Evolutionary conservation across 2,888 invertebrate species (phyloP), one percentile per base, ranked within the genome.

Genomic region (Selenia dentaria): DNA sequence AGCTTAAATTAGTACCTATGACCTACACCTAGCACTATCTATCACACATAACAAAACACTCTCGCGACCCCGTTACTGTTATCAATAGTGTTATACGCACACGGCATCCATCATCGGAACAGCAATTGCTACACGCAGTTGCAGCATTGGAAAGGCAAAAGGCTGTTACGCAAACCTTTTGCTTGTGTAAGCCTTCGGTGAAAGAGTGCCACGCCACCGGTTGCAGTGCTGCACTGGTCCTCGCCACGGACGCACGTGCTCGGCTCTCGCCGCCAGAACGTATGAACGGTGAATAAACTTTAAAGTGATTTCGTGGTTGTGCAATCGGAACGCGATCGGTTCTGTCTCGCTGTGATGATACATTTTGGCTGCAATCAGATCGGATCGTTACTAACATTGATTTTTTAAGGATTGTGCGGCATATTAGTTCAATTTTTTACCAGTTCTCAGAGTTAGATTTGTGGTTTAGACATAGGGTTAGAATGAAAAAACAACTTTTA

Each of bases 131-230:
- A 65, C 72, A 77, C 73, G 62, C 64, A 52, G 64, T 67, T 69
- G 74, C 74, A 74, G 69, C 67, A 74, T 79, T 85, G 79, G 85
- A 85, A 86, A 86, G 84, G 83, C 83, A 76, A 78, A 70, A 74
- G 73, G 62, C 67, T 49, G 57, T 87, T 83, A 77, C 74, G 81
- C 79, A 86, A 84, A 16, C 2, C 57, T 44, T 51, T 57, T 69
- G 78, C 79, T 86, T 84, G 88, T 84, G 87, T 86, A 80, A 76
- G 67, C 60, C 63, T 57, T 60, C 64, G 70, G 86, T 83, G 87
- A 87, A 87, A 86, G 87, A 87, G 73, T 68, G 57, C 68, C 65
- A 64, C 66, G 43, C 44, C 70, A 69, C 69, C 71, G 49, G 47
- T 64, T 76, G 79, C 83, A 83, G 81, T 79, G 66, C 65, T 85